Percentiles rank a stretch among this genome's conserved stretches.
phyloP scores from a whole-genome alignment of 2,888 invertebrate genomes.

The Coremacera marginata region DNA sequence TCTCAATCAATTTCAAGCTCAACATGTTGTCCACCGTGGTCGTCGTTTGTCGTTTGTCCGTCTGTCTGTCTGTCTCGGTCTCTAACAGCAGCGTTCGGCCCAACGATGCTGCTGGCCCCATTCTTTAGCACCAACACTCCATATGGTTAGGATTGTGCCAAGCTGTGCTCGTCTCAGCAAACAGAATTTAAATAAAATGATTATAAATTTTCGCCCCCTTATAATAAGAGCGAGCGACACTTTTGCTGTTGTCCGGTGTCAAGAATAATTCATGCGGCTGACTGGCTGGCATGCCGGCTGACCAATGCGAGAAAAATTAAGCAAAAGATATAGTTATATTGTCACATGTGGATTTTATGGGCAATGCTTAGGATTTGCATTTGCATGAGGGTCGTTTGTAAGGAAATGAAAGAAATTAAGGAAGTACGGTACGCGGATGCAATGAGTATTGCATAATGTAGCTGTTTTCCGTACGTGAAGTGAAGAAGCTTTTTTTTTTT shows the following conservation, averaged over 20 bases:
- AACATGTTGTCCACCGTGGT: slow-evolving; percentile 19
- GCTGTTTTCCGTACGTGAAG: too few species aligned
- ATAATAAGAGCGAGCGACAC: slow-evolving; percentile 43
- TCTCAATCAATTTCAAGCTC: slow-evolving; percentile 37
- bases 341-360: slow-evolving; percentile 12
- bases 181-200: slow-evolving; percentile 48
- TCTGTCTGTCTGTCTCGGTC: neutral
- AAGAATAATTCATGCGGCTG: slow-evolving; percentile 48
- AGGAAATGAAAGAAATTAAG: too few species aligned
- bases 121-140: neutral
- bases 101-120: neutral
- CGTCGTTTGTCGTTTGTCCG: neutral
- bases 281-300: neutral
- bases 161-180: slow-evolving; percentile 25
- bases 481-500: too few species aligned
- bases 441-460: too few species aligned
- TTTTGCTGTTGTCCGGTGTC: slow-evolving; percentile 49
- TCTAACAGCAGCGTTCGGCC: neutral
- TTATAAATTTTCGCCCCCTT: slow-evolving; percentile 53
- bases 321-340: neutral
- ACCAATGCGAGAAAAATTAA: neutral
- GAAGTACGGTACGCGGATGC: too few species aligned
- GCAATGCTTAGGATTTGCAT: neutral
- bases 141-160: neutral
- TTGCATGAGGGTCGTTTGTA: neutral